Conservation (phyloP, 2,797 vertebrate genomes). For the Austrolebias charrua region DNA sequence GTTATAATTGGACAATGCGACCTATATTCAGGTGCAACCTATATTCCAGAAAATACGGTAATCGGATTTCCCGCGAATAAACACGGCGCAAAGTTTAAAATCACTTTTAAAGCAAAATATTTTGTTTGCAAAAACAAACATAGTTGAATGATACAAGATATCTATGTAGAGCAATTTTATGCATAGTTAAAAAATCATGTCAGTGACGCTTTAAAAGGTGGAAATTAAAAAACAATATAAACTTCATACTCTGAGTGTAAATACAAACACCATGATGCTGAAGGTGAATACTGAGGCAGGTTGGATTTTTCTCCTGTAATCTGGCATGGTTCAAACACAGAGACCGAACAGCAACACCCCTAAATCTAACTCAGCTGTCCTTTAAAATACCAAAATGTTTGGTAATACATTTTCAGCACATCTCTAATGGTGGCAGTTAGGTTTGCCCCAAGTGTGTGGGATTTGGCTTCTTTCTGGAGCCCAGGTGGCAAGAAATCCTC, state of each 20-base stretch:
- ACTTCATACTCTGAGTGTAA: neutral
- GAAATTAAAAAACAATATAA: too few relatives aligned
- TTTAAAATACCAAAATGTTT: conserved; percentile 83
- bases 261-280: neutral
- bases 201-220: too few relatives aligned
- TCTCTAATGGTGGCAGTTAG: conserved; percentile 80
- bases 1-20: too few relatives aligned
- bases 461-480: conserved; percentile 61
- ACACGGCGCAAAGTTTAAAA: too few relatives aligned
- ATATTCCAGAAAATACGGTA: too few relatives aligned
- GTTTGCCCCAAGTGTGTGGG: conserved; percentile 72
- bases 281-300: neutral
- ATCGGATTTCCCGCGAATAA: too few relatives aligned
- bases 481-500: conserved; percentile 75
- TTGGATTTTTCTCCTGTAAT: conserved; percentile 24
- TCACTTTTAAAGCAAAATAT: too few relatives aligned
- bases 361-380: conserved; percentile 79
- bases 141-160: too few relatives aligned
- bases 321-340: conserved; percentile 56
- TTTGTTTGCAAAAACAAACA: too few relatives aligned
- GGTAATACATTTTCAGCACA: conserved; percentile 79
- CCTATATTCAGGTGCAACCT: too few relatives aligned
- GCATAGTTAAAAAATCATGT: too few relatives aligned
- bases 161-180: too few relatives aligned
- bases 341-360: conserved; percentile 43